Percentiles rank a stretch among this genome's conserved stretches.
These are phyloP conservation scores for Hyla sarda DNA, from an alignment of 2,113 vertebrate genomes.

Conservation along the genomic window DNA sequence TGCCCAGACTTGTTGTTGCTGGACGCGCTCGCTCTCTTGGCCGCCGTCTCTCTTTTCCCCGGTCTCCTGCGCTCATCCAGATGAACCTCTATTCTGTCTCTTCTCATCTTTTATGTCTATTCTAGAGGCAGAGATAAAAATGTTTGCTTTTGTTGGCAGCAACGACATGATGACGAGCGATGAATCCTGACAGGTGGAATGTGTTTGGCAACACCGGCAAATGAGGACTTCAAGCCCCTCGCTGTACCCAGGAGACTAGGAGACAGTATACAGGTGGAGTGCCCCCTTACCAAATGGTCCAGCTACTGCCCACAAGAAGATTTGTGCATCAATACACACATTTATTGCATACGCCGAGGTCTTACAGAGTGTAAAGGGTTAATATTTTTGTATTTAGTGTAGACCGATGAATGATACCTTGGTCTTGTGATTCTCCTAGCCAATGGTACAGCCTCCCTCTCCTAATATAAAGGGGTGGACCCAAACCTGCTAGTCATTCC, in stretches of 20 bases:
- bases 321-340: no score
- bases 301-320: no score
- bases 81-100: neutral
- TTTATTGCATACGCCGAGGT: no score
- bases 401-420: no score
- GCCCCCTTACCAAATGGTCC: no score
- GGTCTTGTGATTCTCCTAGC: no score
- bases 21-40: neutral
- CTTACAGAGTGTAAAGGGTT: no score
- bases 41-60: neutral
- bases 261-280: no score
- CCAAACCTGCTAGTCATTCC: no score
- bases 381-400: no score
- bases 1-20: neutral
- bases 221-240: neutral
- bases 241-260: neutral
- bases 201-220: neutral
- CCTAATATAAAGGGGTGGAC: no score
- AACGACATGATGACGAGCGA: neutral
- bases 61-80: neutral
- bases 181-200: neutral
- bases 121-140: neutral
- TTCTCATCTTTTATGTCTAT: conserved; percentile 1
- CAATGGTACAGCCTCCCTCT: no score
- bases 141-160: conserved; percentile 4